Evolutionary conservation across 2,113 vertebrate genomes (phyloP).

Genomic region (Microcebus ravelobensis): DNA sequence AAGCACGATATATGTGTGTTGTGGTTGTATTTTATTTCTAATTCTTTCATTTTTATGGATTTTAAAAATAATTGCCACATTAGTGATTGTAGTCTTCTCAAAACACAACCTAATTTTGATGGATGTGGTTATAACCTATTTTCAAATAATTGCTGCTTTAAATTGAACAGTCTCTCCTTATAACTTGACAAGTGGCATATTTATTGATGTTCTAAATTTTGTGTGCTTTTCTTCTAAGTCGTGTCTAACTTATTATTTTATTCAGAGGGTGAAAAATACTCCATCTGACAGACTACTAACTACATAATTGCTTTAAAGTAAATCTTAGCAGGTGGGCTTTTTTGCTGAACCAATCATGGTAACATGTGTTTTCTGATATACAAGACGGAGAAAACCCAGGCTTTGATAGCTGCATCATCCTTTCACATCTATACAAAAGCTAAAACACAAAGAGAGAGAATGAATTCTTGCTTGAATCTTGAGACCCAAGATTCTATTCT

Average conservation of each 20-base stretch:
- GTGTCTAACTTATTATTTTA: slow-evolving; percentile 66
- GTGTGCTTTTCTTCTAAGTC: slow-evolving; percentile 1
- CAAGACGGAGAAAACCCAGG: slow-evolving; percentile 61
- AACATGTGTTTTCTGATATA: slow-evolving; percentile 75
- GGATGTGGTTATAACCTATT: slow-evolving; percentile 52
- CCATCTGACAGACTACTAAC: slow-evolving; percentile 63
- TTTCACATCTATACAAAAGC: slow-evolving; percentile 79
- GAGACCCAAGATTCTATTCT: slow-evolving; percentile 77
- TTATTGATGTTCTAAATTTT: slow-evolving; percentile 65
- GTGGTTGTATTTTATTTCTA: slow-evolving; percentile 16
- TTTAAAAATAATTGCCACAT: slow-evolving; percentile 54
- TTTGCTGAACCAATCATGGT: slow-evolving; percentile 49
- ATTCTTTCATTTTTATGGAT: slow-evolving; percentile 23
- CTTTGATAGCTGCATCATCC: slow-evolving; percentile 77
- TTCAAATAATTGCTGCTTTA: slow-evolving; percentile 66
- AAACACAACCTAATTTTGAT: slow-evolving; percentile 58
- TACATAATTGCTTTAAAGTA: slow-evolving; percentile 52
- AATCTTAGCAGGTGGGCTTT: slow-evolving; percentile 78
- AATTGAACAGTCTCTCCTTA: slow-evolving; percentile 52
- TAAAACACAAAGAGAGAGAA: slow-evolving; percentile 76
- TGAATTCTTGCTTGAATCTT: slow-evolving; percentile 72
- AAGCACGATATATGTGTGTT: not conserved
- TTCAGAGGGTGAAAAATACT: slow-evolving; percentile 62
- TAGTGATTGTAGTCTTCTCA: slow-evolving; percentile 12
- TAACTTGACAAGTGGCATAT: slow-evolving; percentile 63